Evolutionary conservation across 23 tunicate species (phyloP).

Genomic region (Trididemnum miniatum): DNA sequence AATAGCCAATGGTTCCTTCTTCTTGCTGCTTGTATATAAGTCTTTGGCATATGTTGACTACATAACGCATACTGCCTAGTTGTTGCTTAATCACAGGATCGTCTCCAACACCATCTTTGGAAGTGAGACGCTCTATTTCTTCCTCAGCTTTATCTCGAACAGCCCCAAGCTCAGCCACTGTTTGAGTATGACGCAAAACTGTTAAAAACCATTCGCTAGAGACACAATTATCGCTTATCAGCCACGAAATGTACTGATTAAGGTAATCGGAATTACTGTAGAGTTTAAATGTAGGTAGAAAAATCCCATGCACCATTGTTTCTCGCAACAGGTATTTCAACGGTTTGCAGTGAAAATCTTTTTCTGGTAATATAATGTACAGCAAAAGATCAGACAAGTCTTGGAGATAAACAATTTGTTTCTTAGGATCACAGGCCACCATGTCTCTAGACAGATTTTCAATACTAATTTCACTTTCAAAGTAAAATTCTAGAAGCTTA

Average conservation of each 20-base stretch:
- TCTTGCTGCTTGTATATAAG: constrained; percentile 50
- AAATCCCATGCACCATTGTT: constrained; percentile 77
- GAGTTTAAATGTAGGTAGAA: constrained; percentile 67
- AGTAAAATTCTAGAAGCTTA: constrained; percentile 47
- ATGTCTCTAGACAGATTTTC: constrained; percentile 68
- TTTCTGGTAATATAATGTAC: constrained; percentile 66
- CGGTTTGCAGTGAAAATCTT: constrained; percentile 86
- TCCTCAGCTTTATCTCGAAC: constrained; percentile 84
- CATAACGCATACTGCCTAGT: constrained; percentile 82
- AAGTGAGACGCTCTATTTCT: constrained; percentile 55
- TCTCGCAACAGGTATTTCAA: constrained; percentile 68
- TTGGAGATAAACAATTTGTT: constrained; percentile 46
- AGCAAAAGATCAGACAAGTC: constrained; percentile 78
- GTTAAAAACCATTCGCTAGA: constrained; percentile 82
- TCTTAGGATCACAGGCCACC: constrained; percentile 56
- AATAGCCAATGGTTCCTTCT: constrained; percentile 38
- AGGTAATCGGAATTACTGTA: constrained; percentile 92
- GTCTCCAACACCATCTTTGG: constrained; percentile 90
- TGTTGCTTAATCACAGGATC: constrained; percentile 83
- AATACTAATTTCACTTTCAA: constrained; percentile 58
- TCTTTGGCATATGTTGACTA: constrained; percentile 65
- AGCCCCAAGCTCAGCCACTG: constrained; percentile 62
- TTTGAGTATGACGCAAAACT: constrained; percentile 61
- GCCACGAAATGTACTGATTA: constrained; percentile 86
- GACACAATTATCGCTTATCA: constrained; percentile 86